Percentiles rank a stretch among this genome's conserved stretches.
These are phyloP conservation scores for Orthochromis malagaraziensis DNA, from an alignment of 2,113 vertebrate genomes.

Conservation along the genomic window DNA sequence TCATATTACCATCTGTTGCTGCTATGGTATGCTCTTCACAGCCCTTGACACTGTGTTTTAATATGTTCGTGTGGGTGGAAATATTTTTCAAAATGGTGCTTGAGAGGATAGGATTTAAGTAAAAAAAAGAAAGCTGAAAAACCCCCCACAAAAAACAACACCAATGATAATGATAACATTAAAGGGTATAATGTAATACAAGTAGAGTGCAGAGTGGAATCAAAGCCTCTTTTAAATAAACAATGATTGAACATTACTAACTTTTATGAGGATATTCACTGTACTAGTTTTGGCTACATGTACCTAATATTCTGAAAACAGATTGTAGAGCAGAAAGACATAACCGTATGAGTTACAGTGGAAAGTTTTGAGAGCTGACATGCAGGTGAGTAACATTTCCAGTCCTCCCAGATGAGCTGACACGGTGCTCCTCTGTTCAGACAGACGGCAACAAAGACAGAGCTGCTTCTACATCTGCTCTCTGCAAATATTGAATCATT, in stretches of 20 bases:
- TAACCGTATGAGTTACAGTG: background rate
- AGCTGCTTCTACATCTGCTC: background rate
- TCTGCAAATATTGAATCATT: background rate
- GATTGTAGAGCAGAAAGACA: background rate
- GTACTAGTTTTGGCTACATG: background rate
- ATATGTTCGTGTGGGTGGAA: accelerated
- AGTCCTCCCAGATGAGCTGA: background rate
- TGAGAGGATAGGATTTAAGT: background rate
- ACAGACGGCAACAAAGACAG: background rate
- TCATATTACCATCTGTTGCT: background rate
- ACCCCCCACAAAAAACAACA: accelerated
- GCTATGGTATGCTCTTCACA: background rate
- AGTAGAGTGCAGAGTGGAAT: background rate
- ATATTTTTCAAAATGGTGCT: background rate
- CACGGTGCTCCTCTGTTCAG: background rate
- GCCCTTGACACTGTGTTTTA: background rate
- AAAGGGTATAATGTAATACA: background rate
- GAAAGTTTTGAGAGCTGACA: background rate
- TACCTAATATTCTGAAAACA: background rate
- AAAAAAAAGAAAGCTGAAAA: accelerated
- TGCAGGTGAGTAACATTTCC: background rate
- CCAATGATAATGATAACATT: background rate
- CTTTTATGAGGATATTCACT: background rate
- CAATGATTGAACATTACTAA: background rate
- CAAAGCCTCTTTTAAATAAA: background rate